phyloP scores from a whole-genome alignment of 2,888 invertebrate genomes.

The Limenitis camilla region DNA sequence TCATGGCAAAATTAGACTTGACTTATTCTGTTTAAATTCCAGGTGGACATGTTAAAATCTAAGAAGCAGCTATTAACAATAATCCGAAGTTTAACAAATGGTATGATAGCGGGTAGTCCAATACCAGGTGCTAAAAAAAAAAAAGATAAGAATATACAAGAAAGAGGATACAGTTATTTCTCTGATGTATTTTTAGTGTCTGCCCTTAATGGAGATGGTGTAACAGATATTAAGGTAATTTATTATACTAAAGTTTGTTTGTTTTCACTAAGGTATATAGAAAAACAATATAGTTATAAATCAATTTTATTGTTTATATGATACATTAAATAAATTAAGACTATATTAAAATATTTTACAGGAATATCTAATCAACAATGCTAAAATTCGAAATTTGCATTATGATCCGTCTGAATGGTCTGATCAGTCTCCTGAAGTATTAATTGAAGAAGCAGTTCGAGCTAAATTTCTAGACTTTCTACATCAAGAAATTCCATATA shows the following conservation, averaged over 20 bases:
- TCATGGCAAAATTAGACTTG: conserved; percentile 1
- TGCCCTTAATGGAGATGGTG: conserved; percentile 84
- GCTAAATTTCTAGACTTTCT: conserved; percentile 89
- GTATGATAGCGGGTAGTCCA: conserved; percentile 61
- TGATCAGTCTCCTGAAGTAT: conserved; percentile 79
- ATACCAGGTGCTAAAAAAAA: conserved; percentile 41
- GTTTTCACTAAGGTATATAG: too few species aligned
- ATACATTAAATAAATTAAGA: neutral
- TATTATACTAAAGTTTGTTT: neutral
- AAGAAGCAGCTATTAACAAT: conserved; percentile 84
- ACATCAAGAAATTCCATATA: conserved; percentile 91
- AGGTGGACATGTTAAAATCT: conserved; percentile 82
- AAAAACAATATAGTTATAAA: too few species aligned
- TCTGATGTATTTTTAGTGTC: conserved; percentile 94
- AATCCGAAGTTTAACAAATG: conserved; percentile 80
- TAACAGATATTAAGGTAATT: conserved; percentile 79
- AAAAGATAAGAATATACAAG: conserved; percentile 32
- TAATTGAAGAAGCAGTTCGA: conserved; percentile 84
- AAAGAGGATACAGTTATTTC: conserved; percentile 76
- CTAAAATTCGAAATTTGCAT: conserved; percentile 79
- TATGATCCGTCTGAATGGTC: conserved; percentile 81
- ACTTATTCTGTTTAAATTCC: conserved; percentile 24
- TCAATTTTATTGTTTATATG: too few species aligned
- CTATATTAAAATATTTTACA: conserved; percentile 40
- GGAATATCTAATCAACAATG: conserved; percentile 80